Percentiles rank a stretch among this genome's conserved stretches.
Evolutionary conservation across 2,888 invertebrate genomes (phyloP).

Genomic region (Ennomos fuscantarius): DNA sequence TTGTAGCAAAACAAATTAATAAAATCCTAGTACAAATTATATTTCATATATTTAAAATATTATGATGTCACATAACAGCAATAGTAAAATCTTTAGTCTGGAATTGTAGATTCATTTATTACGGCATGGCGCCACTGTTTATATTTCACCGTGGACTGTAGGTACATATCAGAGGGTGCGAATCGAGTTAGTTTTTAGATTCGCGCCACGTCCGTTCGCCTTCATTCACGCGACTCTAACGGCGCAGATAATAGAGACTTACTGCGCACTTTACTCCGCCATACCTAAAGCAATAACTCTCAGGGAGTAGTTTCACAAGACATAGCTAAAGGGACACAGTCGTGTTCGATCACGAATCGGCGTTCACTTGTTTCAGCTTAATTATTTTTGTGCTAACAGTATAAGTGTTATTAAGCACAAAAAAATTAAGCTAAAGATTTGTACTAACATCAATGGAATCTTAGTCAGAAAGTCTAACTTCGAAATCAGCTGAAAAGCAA

Average conservation of each 20-base stretch:
- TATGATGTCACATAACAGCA: background rate
- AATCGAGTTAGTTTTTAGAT: constrained; percentile 75
- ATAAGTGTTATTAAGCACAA: no score
- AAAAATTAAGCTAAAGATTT: no score
- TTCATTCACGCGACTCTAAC: constrained; percentile 83
- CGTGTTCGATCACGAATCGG: background rate
- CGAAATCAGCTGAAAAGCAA: no score
- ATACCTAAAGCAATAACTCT: constrained; percentile 79
- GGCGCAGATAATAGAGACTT: constrained; percentile 83
- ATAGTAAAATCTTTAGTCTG: background rate
- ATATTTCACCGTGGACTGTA: constrained; percentile 38
- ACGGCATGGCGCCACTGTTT: constrained; percentile 1
- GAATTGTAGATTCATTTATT: constrained; percentile 1
- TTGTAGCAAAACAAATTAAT: no score
- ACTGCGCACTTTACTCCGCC: constrained; percentile 80
- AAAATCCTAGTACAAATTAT: no score
- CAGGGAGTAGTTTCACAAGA: constrained; percentile 67
- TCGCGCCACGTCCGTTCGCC: constrained; percentile 76
- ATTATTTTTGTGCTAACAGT: no score
- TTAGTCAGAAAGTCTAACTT: no score
- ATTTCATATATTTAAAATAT: no score
- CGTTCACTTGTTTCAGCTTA: background rate
- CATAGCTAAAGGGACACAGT: constrained; percentile 36
- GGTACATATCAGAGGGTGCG: constrained; percentile 49
- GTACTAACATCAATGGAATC: no score